phyloP scores from a whole-genome alignment of 2,113 vertebrate genomes.

The Morone chrysops region DNA sequence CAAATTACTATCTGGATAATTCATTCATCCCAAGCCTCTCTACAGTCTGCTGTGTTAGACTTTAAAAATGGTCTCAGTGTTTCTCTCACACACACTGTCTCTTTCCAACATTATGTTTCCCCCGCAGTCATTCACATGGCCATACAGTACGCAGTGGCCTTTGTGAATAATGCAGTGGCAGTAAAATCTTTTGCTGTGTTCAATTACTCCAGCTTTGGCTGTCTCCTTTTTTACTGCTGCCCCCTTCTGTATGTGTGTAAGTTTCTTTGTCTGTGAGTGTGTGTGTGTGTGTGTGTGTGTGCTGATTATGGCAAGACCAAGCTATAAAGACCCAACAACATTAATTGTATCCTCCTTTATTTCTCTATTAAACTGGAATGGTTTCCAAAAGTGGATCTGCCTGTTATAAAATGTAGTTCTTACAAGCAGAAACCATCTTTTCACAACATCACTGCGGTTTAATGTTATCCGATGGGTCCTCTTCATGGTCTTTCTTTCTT shows the following conservation, averaged over 20 bases:
- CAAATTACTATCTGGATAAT: slow-evolving; percentile 32
- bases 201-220: slow-evolving; percentile 68
- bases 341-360: slow-evolving; percentile 51
- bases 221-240: slow-evolving; percentile 44
- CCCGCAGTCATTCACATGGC: slow-evolving; percentile 42
- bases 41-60: slow-evolving; percentile 20
- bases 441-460: slow-evolving; percentile 1
- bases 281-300: no score
- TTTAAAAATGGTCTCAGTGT: slow-evolving; percentile 20
- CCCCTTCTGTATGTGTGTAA: slow-evolving; percentile 11
- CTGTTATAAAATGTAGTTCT: slow-evolving; percentile 1
- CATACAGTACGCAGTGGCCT: slow-evolving; percentile 52
- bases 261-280: neutral
- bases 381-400: slow-evolving; percentile 10
- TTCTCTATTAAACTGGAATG: slow-evolving; percentile 37
- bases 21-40: slow-evolving; percentile 18
- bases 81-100: slow-evolving; percentile 45
- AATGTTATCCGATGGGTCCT: neutral
- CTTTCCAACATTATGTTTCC: slow-evolving; percentile 40
- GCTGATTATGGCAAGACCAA: slow-evolving; percentile 4
- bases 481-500: neutral
- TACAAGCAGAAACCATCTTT: neutral
- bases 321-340: slow-evolving; percentile 45
- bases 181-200: slow-evolving; percentile 72
- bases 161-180: slow-evolving; percentile 76